These are phyloP conservation scores for Mugil cephalus DNA, from an alignment of 2,113 vertebrate species.

Conservation along the genomic window DNA sequence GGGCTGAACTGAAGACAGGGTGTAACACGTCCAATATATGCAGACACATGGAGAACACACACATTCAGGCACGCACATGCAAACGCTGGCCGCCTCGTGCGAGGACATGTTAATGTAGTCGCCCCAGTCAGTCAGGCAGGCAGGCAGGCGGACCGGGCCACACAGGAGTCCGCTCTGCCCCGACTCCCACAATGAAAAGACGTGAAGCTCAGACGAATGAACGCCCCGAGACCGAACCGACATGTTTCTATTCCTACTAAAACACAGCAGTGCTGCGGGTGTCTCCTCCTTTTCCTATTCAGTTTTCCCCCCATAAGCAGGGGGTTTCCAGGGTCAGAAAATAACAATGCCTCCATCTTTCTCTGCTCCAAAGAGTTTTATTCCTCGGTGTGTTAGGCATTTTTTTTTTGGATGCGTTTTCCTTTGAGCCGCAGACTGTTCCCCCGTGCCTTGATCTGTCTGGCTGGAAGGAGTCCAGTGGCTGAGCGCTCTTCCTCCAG, in stretches of 20 bases:
- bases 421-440: conserved; percentile 55
- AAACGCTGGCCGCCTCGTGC: conserved; percentile 32
- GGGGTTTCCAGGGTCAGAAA: conserved; percentile 69
- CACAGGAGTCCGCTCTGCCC: conserved; percentile 63
- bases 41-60: conserved; percentile 55
- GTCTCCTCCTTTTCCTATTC: conserved; percentile 43
- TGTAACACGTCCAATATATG: conserved; percentile 46
- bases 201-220: conserved; percentile 48
- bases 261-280: conserved; percentile 44
- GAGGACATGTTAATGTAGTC: conserved; percentile 62
- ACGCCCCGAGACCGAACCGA: conserved; percentile 44
- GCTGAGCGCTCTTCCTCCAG: conserved; percentile 54
- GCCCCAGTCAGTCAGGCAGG: conserved; percentile 60
- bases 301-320: conserved; percentile 28
- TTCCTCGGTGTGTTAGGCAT: conserved; percentile 47
- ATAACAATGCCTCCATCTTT: conserved; percentile 51
- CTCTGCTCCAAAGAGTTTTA: conserved; percentile 48
- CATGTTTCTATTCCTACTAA: conserved; percentile 51
- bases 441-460: conserved; percentile 65
- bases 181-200: conserved; percentile 52
- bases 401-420: conserved; percentile 27
- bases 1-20: conserved; percentile 61
- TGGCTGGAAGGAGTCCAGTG: conserved; percentile 73
- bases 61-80: conserved; percentile 32
- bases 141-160: conserved; percentile 63